Base-by-base conservation (phyloP, 2,113 vertebrate species). In the Amphilophus citrinellus region DNA sequence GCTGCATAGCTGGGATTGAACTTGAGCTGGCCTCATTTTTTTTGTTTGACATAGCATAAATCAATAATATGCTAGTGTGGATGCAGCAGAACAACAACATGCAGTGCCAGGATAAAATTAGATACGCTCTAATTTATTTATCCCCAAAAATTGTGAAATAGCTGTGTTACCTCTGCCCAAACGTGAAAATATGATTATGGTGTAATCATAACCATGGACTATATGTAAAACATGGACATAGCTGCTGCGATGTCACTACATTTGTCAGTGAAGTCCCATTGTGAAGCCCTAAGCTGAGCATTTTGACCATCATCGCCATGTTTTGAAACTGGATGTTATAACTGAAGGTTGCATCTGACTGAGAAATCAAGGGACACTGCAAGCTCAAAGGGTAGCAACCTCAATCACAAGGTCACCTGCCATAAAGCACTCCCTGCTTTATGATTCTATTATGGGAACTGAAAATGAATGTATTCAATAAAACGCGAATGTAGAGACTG, bases 41-140 rank as follows among this genome's bases (percentile, higher is more conserved):
- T 35, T 35, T 35, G 6, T 35, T 2, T 44, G 11, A 5, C 11
- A 13, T 14, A 44, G 11, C 11, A 5, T 13, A 11, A 44, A 44
- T 44, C 15, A 53, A 53, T 50, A 2, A 7, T 7, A 17, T 18
- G 47, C 6, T 50, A 53, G 50, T 53, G 50, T 53, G 50, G 20
- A 53, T 6, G 7, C 18, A 53, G 17, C 17, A 56, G 18, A 56
- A 56, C 53, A 47, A 44, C 63, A 44, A 20, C 42, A 50, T 15
- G 22, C 30, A 71, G 17, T 50, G 47, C 5, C 18, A 15, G 15
- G 15, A 68, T 30, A 11, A 50, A 68, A 68, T 50, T 9, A 68
- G 0, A 7, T 56, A 2, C 8, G 7, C 17, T 56, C 15, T 5
- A 56, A 0, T 56, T 37, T 1, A 39, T 53, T 53, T n/a, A 63